A percentile compares a stretch with the other conserved stretches of the same genome.
These are phyloP conservation scores for Nanorana parkeri DNA, from an alignment of 2,113 vertebrate genomes.

Conservation along the genomic window DNA sequence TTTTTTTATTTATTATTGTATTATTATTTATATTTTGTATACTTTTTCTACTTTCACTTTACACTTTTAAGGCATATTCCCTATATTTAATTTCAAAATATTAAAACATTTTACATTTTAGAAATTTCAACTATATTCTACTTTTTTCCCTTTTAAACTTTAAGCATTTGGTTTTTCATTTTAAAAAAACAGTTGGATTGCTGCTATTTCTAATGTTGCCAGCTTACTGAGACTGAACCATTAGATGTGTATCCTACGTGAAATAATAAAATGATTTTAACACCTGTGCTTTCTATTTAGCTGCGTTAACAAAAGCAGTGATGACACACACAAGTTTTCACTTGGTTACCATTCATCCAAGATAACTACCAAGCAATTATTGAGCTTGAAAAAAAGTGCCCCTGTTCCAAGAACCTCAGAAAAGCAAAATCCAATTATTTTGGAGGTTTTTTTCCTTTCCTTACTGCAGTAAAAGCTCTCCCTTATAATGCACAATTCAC, in stretches of 20 bases:
- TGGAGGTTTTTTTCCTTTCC: conserved; percentile 42
- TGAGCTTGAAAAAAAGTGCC: conserved; percentile 28
- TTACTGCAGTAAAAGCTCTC: conserved; percentile 46
- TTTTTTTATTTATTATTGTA: no score
- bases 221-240: conserved; percentile 6
- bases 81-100: no score
- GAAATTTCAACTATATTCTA: neutral
- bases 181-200: neutral
- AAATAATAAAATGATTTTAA: conserved; percentile 34
- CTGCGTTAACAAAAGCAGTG: conserved; percentile 49
- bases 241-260: conserved; percentile 26
- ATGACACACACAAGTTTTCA: conserved; percentile 48
- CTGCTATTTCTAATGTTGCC: neutral
- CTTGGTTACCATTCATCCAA: conserved; percentile 50
- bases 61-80: no score
- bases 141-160: neutral
- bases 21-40: no score
- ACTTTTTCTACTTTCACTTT: no score
- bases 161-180: conserved; percentile 4
- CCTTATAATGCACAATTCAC: conserved; percentile 44
- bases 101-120: no score
- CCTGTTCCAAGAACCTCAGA: conserved; percentile 33
- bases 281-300: conserved; percentile 52
- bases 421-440: conserved; percentile 54
- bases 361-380: conserved; percentile 47